A percentile compares a stretch with the other conserved stretches of the same genome.
Evolutionary conservation across 2,797 vertebrate species (phyloP).

Genomic region (Champsocephalus esox): DNA sequence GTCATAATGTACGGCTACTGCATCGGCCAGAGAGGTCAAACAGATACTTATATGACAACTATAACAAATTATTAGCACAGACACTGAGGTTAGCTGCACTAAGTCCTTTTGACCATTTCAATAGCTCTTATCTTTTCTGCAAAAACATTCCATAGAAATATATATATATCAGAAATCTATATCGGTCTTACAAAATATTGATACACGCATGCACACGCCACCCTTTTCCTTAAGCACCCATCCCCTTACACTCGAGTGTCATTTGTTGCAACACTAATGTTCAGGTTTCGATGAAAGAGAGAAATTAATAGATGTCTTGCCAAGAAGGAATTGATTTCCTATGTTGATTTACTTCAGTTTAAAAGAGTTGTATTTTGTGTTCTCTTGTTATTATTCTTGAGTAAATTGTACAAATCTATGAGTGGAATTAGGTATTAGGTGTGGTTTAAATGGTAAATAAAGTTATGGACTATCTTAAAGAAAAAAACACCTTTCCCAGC

Average conservation of each 20-base stretch:
- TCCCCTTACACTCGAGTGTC: constrained; percentile 59
- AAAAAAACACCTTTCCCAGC: constrained; percentile 5
- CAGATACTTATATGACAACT: constrained; percentile 16
- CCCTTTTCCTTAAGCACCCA: constrained; percentile 59
- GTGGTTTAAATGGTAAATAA: constrained; percentile 86
- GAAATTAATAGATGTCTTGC: constrained; percentile 55
- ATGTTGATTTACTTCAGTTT: constrained; percentile 73
- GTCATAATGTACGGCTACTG: constrained; percentile 25
- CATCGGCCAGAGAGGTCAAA: constrained; percentile 48
- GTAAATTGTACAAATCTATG: constrained; percentile 80
- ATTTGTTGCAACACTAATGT: constrained; percentile 76
- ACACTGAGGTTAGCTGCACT: not conserved
- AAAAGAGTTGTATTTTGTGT: constrained; percentile 71
- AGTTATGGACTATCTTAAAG: constrained; percentile 75
- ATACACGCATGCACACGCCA: constrained; percentile 22
- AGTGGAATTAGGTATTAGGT: constrained; percentile 82
- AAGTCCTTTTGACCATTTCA: not conserved
- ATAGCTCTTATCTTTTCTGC: not conserved
- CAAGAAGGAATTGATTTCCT: constrained; percentile 69
- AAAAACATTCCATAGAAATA: constrained; percentile 55
- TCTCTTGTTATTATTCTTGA: constrained; percentile 65
- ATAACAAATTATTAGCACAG: constrained; percentile 12
- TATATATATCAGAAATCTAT: constrained; percentile 25
- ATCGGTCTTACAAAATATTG: constrained; percentile 26
- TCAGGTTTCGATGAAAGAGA: constrained; percentile 69